A percentile compares a stretch with the other conserved stretches of the same genome.
phyloP scores from a whole-genome alignment of 2,113 vertebrate species.

The Aramus guarauna region DNA sequence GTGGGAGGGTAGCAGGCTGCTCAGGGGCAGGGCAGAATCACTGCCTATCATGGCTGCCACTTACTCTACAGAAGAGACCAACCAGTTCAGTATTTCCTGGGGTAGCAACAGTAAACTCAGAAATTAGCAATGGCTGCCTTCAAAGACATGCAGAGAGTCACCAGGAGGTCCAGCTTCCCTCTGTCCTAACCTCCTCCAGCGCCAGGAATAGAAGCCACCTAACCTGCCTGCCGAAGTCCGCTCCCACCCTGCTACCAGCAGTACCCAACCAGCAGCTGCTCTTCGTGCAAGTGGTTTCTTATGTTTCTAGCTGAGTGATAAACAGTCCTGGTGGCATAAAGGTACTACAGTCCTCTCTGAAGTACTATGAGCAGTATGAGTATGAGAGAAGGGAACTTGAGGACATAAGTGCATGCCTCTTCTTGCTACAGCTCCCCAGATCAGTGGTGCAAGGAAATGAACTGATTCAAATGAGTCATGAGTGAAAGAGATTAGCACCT shows the following conservation, averaged over 20 bases:
- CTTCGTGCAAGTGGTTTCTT: not conserved
- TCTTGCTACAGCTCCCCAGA: not conserved
- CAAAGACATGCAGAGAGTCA: not conserved
- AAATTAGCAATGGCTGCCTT: not conserved
- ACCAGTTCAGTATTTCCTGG: not conserved
- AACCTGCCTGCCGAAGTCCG: not conserved
- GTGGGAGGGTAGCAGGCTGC: not conserved
- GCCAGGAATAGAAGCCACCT: not conserved
- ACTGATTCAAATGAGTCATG: not conserved
- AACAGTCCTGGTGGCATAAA: not conserved
- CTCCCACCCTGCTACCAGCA: not conserved
- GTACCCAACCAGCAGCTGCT: not conserved
- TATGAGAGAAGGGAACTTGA: not conserved
- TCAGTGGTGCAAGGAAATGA: not conserved
- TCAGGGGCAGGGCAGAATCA: not conserved
- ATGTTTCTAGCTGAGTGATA: not conserved
- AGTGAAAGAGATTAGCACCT: not conserved
- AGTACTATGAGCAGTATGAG: not conserved
- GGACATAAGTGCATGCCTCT: not conserved
- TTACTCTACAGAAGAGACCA: not conserved
- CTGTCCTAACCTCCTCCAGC: not conserved
- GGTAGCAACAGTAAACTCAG: not conserved
- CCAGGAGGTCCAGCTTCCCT: not conserved
- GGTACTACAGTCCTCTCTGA: not conserved
- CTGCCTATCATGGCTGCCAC: not conserved